Percentiles rank a stretch among this genome's conserved stretches.
Conservation (phyloP, 2,113 vertebrate species). For the Notiomystis cincta region DNA sequence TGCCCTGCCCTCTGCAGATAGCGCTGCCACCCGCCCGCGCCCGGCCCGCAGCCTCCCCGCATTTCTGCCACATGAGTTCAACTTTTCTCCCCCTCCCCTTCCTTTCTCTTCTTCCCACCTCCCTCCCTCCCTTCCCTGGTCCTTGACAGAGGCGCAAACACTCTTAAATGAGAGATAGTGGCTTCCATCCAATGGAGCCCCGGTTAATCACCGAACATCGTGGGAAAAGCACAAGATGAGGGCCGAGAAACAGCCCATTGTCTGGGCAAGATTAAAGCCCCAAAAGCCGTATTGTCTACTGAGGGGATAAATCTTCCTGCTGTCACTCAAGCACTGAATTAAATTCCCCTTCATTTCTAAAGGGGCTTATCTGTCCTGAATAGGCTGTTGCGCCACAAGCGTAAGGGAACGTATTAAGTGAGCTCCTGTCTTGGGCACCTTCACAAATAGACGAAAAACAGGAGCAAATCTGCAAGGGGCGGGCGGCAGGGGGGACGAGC, state of each 20-base stretch:
- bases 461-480: conserved; percentile 42
- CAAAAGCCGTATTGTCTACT: conserved; percentile 93
- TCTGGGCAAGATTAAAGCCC: conserved; percentile 96
- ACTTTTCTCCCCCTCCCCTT: conserved; percentile 25
- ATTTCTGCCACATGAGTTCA: conserved; percentile 61
- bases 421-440: conserved; percentile 86
- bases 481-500: conserved; percentile 44
- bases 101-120: conserved; percentile 60
- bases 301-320: conserved; percentile 98
- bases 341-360: conserved; percentile 95
- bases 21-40: background rate
- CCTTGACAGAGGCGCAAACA: conserved; percentile 76
- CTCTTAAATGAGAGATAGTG: conserved; percentile 89
- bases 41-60: background rate
- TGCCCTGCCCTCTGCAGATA: background rate
- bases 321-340: conserved; percentile 99
- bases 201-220: conserved; percentile 92
- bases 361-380: conserved; percentile 99
- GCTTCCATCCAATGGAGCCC: conserved; percentile 83
- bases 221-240: conserved; percentile 91
- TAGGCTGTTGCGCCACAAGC: conserved; percentile 92
- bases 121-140: conserved; percentile 53
- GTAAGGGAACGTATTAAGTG: conserved; percentile 85
- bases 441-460: conserved; percentile 79
- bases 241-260: conserved; percentile 92